Evolutionary conservation across 2,797 vertebrate species (phyloP), one percentile per base, ranked within the genome.

Genomic region (Arctocebus calabarensis): DNA sequence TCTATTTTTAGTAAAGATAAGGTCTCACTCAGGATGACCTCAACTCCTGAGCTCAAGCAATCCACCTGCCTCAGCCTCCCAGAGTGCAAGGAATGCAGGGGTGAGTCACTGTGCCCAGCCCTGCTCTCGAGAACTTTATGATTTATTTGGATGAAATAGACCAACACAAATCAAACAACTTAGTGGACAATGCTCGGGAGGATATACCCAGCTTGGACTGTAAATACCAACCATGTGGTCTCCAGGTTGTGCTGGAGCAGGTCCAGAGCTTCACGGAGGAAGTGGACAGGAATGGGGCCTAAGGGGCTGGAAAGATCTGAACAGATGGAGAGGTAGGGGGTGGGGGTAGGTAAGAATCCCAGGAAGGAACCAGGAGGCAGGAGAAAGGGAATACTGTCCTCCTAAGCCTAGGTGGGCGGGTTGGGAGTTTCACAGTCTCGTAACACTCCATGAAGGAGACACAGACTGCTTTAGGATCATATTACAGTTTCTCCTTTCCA

Each of bases 41-140:
- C 48, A 52, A 52, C 48, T 52, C 48, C 48, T 52, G 48, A 52
- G 48, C 14, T 16, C 48, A 52, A 52, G 48, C 48, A 16, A 52
- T 52, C 14, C 14, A 52, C 48, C 48, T 52, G 48, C 48, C 48
- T 52, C 48, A 52, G 48, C 48, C 48, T 52, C 48, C 48, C 48
- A 52, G 48, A 52, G 48, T 16, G 48, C 48, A 52, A 52, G 48
- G 48, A 52, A 16, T 52, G 48, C 48, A 52, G 14, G 48, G 16
- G 14, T 52, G 48, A 52, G 48, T 52, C 48, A 52, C 14, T 52
- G 48, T 52, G 48, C 48, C 48, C 48, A 52, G 12, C 37, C 27
- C 84, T 81, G 77, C 32, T 68, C 59, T 75, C 68, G 77, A 95
- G 64, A 94, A 90, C 7, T 10, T 74, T n/a, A 78, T 45, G 43